Percentiles rank a stretch among this genome's conserved stretches.
Evolutionary conservation across 2,797 vertebrate genomes (phyloP).

Genomic region (Sebastes elongatus): DNA sequence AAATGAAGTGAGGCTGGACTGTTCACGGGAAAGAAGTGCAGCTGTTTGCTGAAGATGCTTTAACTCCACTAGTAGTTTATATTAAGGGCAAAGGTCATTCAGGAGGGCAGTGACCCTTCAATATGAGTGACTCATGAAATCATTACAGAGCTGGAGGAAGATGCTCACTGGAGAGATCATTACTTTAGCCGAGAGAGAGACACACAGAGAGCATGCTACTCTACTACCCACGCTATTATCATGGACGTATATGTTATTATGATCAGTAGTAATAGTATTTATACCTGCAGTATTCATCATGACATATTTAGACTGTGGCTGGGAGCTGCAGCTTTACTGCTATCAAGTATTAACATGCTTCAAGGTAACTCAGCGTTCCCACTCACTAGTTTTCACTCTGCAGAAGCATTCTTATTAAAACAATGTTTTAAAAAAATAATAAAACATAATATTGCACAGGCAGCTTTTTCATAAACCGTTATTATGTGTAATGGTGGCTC

Average conservation of each 20-base stretch:
- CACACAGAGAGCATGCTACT: not conserved
- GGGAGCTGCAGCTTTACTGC: not conserved
- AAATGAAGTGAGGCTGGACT: not conserved
- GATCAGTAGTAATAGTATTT: not conserved
- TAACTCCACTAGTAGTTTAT: not conserved
- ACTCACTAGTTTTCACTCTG: not conserved
- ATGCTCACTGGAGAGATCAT: conserved; percentile 3
- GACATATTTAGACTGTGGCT: not conserved
- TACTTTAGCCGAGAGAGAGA: not conserved
- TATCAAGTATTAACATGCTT: not conserved
- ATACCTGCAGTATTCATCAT: not conserved
- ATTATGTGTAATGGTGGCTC: not conserved
- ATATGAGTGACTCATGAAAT: not conserved
- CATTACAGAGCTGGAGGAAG: conserved; percentile 12
- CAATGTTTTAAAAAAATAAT: not conserved
- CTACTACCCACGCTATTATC: too few relatives aligned
- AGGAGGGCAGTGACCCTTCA: not conserved
- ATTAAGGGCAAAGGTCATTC: conserved; percentile 27
- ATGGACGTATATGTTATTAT: not conserved
- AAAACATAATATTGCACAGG: not conserved
- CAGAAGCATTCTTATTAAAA: not conserved
- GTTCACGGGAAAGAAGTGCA: not conserved
- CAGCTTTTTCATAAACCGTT: not conserved
- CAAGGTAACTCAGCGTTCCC: not conserved
- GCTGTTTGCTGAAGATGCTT: conserved; percentile 17